Evolutionary conservation across 2,113 vertebrate genomes (phyloP).

Genomic region (Phycodurus eques): DNA sequence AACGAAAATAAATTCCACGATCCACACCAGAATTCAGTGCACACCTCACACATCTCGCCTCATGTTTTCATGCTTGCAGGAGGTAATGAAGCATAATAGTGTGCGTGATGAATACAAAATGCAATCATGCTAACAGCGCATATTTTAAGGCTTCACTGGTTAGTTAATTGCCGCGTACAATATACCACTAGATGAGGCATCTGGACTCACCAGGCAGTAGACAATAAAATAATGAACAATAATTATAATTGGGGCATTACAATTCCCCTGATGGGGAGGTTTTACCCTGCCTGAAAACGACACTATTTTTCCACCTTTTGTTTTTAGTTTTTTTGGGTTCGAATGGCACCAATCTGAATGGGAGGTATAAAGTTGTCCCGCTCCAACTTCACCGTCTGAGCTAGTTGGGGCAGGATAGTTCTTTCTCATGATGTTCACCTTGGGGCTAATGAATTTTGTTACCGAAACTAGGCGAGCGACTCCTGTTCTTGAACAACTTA

Average conservation of each 20-base stretch:
- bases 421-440: no score
- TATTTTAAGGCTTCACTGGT: background rate
- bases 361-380: no score
- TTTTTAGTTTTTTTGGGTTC: no score
- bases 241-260: background rate
- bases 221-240: background rate
- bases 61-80: background rate
- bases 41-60: background rate
- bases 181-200: constrained; percentile 1
- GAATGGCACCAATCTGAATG: no score
- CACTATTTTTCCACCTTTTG: background rate
- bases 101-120: background rate
- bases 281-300: background rate
- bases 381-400: no score
- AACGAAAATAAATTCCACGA: background rate
- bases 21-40: background rate
- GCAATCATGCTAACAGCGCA: constrained; percentile 32
- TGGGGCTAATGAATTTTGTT: no score
- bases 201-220: background rate
- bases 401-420: no score
- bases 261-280: background rate
- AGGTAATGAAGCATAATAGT: background rate
- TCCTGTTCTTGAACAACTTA: no score
- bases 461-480: no score
- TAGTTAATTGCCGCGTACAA: background rate